These are phyloP conservation scores for Erannis defoliaria DNA, from an alignment of 2,888 invertebrate genomes.

Conservation along the genomic window DNA sequence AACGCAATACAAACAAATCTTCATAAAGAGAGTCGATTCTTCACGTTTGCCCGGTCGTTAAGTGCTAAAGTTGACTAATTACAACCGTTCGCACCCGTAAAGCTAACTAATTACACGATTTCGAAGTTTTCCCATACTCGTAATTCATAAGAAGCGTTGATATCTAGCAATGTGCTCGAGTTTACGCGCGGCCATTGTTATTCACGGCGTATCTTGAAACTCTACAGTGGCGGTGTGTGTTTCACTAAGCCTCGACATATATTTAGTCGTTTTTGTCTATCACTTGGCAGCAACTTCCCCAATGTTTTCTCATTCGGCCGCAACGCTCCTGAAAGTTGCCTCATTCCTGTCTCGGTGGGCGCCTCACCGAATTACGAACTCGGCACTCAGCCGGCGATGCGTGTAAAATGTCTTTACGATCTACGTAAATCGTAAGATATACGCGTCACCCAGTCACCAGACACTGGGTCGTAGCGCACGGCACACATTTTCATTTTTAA, in stretches of 20 bases:
- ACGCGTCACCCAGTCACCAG: constrained; percentile 52
- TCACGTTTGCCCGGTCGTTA: constrained; percentile 29
- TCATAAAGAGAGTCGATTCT: constrained; percentile 34
- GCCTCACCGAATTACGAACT: constrained; percentile 76
- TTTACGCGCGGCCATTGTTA: constrained; percentile 66
- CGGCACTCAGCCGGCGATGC: constrained; percentile 77
- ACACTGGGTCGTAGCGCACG: constrained; percentile 38
- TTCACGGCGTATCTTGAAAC: constrained; percentile 71
- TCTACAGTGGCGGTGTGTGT: constrained; percentile 67
- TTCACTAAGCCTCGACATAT: constrained; percentile 70
- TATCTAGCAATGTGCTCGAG: constrained; percentile 60
- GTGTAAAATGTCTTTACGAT: constrained; percentile 80
- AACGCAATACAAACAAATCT: constrained; percentile 35
- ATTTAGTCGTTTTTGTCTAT: constrained; percentile 78
- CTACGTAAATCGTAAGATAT: constrained; percentile 69
- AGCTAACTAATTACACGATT: constrained; percentile 58
- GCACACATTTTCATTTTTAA: constrained; percentile 55
- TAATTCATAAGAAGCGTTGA: constrained; percentile 60
- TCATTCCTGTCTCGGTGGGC: constrained; percentile 77
- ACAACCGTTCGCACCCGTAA: constrained; percentile 46
- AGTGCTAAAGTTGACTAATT: constrained; percentile 50
- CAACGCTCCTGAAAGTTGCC: constrained; percentile 77
- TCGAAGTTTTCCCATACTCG: constrained; percentile 57
- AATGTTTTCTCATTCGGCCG: constrained; percentile 81
- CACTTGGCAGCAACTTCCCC: constrained; percentile 75